A percentile compares a stretch with the other conserved stretches of the same genome.
These are phyloP conservation scores for Meriones unguiculatus DNA, from an alignment of 2,113 vertebrate genomes.

Conservation along the genomic window DNA sequence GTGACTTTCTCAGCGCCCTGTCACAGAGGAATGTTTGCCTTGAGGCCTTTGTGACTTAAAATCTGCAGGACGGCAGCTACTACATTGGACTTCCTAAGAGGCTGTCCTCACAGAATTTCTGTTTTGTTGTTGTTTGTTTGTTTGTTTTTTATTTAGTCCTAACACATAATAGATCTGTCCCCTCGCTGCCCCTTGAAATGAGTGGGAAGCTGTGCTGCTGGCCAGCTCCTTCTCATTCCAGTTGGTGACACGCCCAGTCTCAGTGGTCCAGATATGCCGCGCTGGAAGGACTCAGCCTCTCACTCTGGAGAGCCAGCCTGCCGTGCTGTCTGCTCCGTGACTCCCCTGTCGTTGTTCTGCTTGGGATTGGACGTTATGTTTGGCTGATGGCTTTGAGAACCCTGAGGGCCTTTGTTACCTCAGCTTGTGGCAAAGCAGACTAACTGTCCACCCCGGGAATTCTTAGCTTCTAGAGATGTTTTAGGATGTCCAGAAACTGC, in stretches of 20 bases:
- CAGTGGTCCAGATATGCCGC: neutral
- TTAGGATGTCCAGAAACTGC: neutral
- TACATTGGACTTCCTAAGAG: neutral
- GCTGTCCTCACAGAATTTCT: neutral
- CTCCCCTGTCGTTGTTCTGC: neutral
- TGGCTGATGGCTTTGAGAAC: conserved; percentile 13
- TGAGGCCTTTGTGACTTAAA: conserved; percentile 15
- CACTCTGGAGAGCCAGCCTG: neutral
- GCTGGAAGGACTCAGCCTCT: neutral
- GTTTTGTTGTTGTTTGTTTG: neutral
- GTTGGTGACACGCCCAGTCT: too few relatives aligned
- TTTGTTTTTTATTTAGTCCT: neutral
- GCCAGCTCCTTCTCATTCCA: neutral
- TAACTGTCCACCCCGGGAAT: neutral
- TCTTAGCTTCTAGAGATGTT: conserved; percentile 24
- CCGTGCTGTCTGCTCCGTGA: neutral
- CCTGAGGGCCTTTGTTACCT: neutral
- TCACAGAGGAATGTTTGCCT: conserved; percentile 14
- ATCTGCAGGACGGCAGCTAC: neutral
- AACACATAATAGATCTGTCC: neutral
- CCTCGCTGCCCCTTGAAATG: neutral
- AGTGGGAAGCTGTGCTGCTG: neutral
- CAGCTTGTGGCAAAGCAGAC: neutral
- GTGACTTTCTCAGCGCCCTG: neutral
- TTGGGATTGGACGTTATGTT: neutral